Percentiles rank a stretch among this genome's conserved stretches.
These are phyloP conservation scores for Elysia crispata DNA, from an alignment of 2,888 invertebrate species.

Conservation along the genomic window DNA sequence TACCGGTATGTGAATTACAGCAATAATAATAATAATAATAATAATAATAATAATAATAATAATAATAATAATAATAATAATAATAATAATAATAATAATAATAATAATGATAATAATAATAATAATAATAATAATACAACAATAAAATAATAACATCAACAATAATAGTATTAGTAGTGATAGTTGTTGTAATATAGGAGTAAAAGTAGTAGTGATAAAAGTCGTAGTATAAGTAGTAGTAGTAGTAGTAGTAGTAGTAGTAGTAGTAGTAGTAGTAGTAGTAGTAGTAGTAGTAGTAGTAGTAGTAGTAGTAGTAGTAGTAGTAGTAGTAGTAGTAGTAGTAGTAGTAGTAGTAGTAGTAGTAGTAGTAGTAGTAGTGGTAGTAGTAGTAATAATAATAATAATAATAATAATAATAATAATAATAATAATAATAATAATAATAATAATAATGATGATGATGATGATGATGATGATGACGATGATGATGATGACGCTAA, in stretches of 20 bases:
- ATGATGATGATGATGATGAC: not conserved
- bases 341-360: conserved; percentile 36
- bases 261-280: not conserved
- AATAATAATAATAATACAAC: no score
- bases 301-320: not conserved
- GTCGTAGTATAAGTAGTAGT: no score
- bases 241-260: not conserved
- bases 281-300: not conserved
- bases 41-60: no score
- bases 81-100: no score
- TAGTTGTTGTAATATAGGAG: no score
- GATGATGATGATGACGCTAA: conserved; percentile 21
- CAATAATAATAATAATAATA: no score
- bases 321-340: conserved; percentile 20
- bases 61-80: no score
- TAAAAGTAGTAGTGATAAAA: no score
- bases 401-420: not conserved
- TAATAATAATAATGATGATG: not conserved
- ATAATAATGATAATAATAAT: no score
- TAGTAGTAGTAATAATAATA: not conserved
- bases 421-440: conserved; percentile 24
- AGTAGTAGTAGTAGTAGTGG: conserved; percentile 7
- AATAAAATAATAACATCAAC: no score
- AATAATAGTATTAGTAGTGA: no score
- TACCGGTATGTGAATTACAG: no score